Percentiles rank a stretch among this genome's conserved stretches.
Conservation (phyloP, 2,113 vertebrate genomes). For the Lethenteron camtschaticum region DNA sequence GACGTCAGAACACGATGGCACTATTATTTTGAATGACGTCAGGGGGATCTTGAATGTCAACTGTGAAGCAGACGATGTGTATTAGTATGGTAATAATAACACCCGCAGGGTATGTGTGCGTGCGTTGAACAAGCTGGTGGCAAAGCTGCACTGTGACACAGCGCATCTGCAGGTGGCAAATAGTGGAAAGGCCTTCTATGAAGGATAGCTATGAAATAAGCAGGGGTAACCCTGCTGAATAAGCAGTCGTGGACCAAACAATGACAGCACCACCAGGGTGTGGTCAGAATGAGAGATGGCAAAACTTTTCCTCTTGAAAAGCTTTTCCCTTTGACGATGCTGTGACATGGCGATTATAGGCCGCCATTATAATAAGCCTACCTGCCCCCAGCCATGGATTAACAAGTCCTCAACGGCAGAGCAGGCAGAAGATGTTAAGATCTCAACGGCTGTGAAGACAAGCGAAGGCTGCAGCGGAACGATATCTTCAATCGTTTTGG, state of each 20-base stretch:
- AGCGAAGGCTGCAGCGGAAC: not conserved
- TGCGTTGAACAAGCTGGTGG: no score
- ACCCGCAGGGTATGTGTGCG: no score
- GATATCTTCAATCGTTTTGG: conserved; percentile 1
- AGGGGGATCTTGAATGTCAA: no score
- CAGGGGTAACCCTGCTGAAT: not conserved
- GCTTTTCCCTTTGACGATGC: not conserved
- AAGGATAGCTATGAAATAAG: conserved; percentile 2
- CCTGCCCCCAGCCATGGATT: not conserved
- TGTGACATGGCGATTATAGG: not conserved
- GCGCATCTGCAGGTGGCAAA: not conserved
- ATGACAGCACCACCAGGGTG: not conserved
- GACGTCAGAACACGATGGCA: no score
- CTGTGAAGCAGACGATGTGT: no score
- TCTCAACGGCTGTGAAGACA: not conserved
- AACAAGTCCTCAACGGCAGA: not conserved
- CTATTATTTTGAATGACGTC: no score
- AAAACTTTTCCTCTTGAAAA: no score
- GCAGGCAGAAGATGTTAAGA: not conserved
- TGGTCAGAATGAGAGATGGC: not conserved
- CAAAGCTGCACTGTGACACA: not conserved
- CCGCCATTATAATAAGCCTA: not conserved
- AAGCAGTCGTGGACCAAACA: conserved; percentile 1
- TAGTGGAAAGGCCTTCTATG: not conserved
- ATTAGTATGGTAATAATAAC: no score